Conservation (phyloP, 2,888 invertebrate genomes). For the Drosophila ezoana region DNA sequence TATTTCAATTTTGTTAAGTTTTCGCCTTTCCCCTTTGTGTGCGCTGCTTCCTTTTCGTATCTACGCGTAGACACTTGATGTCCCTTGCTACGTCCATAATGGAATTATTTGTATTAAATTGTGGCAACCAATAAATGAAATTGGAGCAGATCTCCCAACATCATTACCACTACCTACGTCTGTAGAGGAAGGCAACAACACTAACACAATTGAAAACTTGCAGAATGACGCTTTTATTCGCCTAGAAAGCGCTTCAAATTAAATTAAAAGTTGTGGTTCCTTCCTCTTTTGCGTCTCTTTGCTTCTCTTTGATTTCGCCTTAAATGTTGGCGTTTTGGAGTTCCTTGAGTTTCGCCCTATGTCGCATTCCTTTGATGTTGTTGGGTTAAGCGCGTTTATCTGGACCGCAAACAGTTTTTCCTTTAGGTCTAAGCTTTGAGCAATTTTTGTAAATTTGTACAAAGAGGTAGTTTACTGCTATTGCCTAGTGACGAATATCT, state of each 20-base stretch:
- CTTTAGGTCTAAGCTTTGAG: constrained; percentile 19
- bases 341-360: constrained; percentile 12
- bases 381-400: constrained; percentile 52
- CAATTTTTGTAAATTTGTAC: neutral
- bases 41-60: constrained; percentile 16
- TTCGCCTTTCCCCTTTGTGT: constrained; percentile 31
- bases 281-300: constrained; percentile 1
- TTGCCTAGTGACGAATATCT: constrained; percentile 59
- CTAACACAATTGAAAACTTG: constrained; percentile 71
- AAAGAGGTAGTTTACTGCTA: constrained; percentile 22
- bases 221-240: constrained; percentile 61
- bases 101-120: constrained; percentile 79
- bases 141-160: constrained; percentile 51
- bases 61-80: constrained; percentile 52
- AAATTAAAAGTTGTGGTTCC: constrained; percentile 69
- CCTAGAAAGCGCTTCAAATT: constrained; percentile 57
- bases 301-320: constrained; percentile 13
- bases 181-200: constrained; percentile 7
- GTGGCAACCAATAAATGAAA: constrained; percentile 70
- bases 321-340: constrained; percentile 38
- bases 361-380: constrained; percentile 45
- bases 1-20: constrained; percentile 58
- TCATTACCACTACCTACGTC: constrained; percentile 36
- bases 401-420: constrained; percentile 63
- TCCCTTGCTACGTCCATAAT: constrained; percentile 54